Base-by-base conservation (phyloP, 2,888 invertebrate species). In the Apeira syringaria region DNA sequence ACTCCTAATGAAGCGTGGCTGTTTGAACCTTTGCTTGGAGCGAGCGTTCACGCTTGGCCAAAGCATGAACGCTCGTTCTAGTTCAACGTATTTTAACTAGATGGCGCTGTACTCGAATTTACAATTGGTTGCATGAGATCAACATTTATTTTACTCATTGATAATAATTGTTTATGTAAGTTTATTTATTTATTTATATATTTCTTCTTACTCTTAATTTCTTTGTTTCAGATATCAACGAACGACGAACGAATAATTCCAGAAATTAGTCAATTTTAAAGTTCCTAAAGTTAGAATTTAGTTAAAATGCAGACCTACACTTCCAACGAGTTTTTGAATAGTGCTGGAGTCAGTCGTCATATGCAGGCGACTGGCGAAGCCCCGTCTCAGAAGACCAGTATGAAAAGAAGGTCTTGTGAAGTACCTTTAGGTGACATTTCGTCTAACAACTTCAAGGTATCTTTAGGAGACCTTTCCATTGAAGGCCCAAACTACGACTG, bases 291-390 rank as follows among this genome's bases (percentile, higher is more conserved):
- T 44, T 75, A 70, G 55, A 46, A 55, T 60, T 75, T 80, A 65
- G 53, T 51, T 71, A 74, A 69, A 42, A 48, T 61, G 66, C 78
- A 65, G 77, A 87, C 89, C 75, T 89, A 88, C 54, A 85, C 75
- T 65, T 89, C 89, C 3, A 89, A 77, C 54, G 89, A 89, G 63
- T 89, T 88, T 51, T 54, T 88, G 47, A 87, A 86, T 8, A 87
- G 87, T 50, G 86, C 88, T 3, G 88, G 88, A 47, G 88, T 89
- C 0, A 88, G 88, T 55, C 81, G 88, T 5, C 86, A 87, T 48
- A 87, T 87, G 88, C 84, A 87, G 45, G 89, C 89, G 1, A 87
- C 89, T 1, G 89, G 88, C 2, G 89, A 89, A 47, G 64, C 89
- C 0, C 89, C 89, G 0, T 80, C 86, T 3, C 87, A 87, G 44